These are phyloP conservation scores for Pseudachorutes palmiensis DNA, from an alignment of 1,140 invertebrate genomes.

Conservation along the genomic window DNA sequence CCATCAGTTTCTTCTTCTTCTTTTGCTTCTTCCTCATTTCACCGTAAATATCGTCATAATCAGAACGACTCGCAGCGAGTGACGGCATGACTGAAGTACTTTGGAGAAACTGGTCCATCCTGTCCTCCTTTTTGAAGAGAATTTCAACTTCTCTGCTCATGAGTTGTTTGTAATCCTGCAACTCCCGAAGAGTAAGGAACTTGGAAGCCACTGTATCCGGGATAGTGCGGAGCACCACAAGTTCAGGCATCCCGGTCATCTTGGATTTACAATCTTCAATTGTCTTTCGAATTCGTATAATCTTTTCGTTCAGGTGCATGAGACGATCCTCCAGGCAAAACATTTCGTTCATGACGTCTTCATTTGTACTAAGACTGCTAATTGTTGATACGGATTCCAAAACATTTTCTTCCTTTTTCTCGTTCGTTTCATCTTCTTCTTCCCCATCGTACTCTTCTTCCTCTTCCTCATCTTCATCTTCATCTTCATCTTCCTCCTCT, in stretches of 20 bases:
- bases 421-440: neutral
- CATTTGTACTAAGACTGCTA: slow-evolving; percentile 12
- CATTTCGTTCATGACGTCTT: slow-evolving; percentile 23
- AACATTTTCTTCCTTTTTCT: neutral
- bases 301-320: slow-evolving; percentile 10
- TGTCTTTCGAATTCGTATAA: slow-evolving; percentile 14
- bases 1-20: too few relatives aligned
- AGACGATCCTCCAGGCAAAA: slow-evolving; percentile 20
- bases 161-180: slow-evolving; percentile 1
- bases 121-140: slow-evolving; percentile 11
- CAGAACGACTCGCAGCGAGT: neutral
- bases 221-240: slow-evolving; percentile 7
- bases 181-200: slow-evolving; percentile 20
- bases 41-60: neutral
- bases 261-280: slow-evolving; percentile 26
- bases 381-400: neutral
- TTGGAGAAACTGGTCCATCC: slow-evolving; percentile 1
- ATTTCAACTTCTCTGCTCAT: slow-evolving; percentile 15
- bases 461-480: too few relatives aligned
- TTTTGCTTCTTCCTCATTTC: too few relatives aligned
- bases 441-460: too few relatives aligned
- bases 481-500: too few relatives aligned
- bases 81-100: slow-evolving; percentile 4
- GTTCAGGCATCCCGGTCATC: slow-evolving; percentile 19
- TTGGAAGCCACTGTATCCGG: slow-evolving; percentile 9